These are phyloP conservation scores for Cephonodes hylas DNA, from an alignment of 2,888 invertebrate species.

Conservation along the genomic window DNA sequence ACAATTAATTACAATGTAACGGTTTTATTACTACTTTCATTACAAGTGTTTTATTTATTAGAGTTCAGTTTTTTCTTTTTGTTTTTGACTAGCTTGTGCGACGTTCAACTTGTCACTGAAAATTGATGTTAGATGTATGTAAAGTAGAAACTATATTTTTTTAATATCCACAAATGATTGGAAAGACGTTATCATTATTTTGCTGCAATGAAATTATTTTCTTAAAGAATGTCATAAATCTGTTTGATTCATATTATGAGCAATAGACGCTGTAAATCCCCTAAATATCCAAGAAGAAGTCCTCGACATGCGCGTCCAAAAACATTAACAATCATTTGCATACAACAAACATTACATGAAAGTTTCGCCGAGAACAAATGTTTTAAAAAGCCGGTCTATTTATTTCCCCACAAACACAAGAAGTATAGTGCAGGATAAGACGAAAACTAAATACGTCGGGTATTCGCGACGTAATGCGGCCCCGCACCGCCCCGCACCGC, in stretches of 20 bases:
- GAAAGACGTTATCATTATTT: too few species aligned
- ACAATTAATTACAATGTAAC: neutral
- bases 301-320: neutral
- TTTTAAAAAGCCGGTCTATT: conserved; percentile 1
- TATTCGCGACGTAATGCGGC: conserved; percentile 32
- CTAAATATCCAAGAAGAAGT: neutral
- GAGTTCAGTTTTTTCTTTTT: neutral
- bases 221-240: too few species aligned
- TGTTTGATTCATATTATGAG: neutral
- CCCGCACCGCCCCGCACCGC: conserved; percentile 44
- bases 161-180: too few species aligned
- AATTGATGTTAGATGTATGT: neutral
- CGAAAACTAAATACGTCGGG: conserved; percentile 11
- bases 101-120: neutral
- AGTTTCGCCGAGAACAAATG: neutral
- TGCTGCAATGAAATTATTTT: too few species aligned
- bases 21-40: neutral
- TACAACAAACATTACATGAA: conserved; percentile 4
- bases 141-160: too few species aligned
- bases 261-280: neutral
- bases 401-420: conserved; percentile 3
- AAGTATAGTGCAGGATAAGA: conserved; percentile 12
- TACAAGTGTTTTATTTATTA: neutral
- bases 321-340: neutral
- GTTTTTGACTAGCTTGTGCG: neutral